These are phyloP conservation scores for Emesis furor DNA, from an alignment of 2,888 invertebrate species.

Conservation along the genomic window DNA sequence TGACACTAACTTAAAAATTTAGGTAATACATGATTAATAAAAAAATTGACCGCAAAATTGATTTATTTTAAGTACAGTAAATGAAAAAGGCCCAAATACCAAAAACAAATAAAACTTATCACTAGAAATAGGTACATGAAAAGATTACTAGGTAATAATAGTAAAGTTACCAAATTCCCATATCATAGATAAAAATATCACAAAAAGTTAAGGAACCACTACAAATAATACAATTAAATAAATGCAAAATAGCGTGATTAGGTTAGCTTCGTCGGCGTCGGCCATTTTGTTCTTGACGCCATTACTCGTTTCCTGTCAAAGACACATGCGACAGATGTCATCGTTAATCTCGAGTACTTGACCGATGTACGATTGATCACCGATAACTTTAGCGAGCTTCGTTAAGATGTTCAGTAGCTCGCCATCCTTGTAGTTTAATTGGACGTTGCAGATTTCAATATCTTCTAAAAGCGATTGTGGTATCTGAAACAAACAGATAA, in stretches of 20 bases:
- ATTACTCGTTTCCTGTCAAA: slow-evolving; percentile 82
- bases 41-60: background rate
- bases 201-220: slow-evolving; percentile 75
- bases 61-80: slow-evolving; percentile 22
- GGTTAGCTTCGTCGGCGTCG: background rate
- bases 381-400: slow-evolving; percentile 93
- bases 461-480: slow-evolving; percentile 92
- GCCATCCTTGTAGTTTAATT: slow-evolving; percentile 94
- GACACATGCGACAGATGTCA: slow-evolving; percentile 95
- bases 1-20: too few species aligned
- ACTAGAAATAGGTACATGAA: slow-evolving; percentile 1
- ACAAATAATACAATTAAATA: slow-evolving; percentile 63
- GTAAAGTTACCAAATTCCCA: slow-evolving; percentile 12
- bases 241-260: slow-evolving; percentile 34
- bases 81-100: slow-evolving; percentile 34
- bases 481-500: slow-evolving; percentile 85
- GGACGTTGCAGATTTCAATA: slow-evolving; percentile 94
- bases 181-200: slow-evolving; percentile 17
- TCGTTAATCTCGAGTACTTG: slow-evolving; percentile 96
- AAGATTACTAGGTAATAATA: slow-evolving; percentile 12
- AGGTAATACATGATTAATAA: too few species aligned
- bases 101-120: slow-evolving; percentile 8
- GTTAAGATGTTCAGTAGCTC: slow-evolving; percentile 93
- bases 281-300: slow-evolving; percentile 62
- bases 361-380: slow-evolving; percentile 94